Percentiles rank a stretch among this genome's conserved stretches.
Evolutionary conservation across 2,888 invertebrate species (phyloP).

Genomic region (Ormia ochracea): DNA sequence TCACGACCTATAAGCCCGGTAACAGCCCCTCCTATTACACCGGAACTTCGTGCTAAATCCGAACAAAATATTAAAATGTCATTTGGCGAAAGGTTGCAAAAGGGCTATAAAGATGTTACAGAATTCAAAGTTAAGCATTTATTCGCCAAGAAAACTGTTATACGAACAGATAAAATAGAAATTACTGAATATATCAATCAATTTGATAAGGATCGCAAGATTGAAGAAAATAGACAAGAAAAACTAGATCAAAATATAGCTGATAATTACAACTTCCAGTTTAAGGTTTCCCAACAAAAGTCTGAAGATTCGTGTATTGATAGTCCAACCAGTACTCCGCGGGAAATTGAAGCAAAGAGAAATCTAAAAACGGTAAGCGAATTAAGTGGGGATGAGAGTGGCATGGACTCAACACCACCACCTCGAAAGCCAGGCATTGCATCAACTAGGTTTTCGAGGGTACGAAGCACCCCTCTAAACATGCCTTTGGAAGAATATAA

Average conservation of each 20-base stretch:
- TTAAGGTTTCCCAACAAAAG: constrained; percentile 67
- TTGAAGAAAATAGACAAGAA: constrained; percentile 66
- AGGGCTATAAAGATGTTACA: constrained; percentile 73
- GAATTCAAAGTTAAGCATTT: constrained; percentile 73
- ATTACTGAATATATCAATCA: constrained; percentile 72
- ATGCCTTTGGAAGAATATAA: constrained; percentile 63
- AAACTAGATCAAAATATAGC: constrained; percentile 68
- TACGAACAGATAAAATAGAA: constrained; percentile 72
- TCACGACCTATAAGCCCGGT: constrained; percentile 68
- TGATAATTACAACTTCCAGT: constrained; percentile 71
- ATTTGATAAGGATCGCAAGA: constrained; percentile 69
- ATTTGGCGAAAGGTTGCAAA: constrained; percentile 70
- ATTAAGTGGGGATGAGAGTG: constrained; percentile 70
- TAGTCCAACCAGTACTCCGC: neutral
- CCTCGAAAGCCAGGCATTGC: constrained; percentile 68
- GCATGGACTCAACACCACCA: constrained; percentile 68
- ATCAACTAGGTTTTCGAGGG: constrained; percentile 68
- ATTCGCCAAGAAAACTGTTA: constrained; percentile 71
- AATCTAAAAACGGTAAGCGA: constrained; percentile 60
- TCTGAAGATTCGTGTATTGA: constrained; percentile 61
- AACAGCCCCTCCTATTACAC: neutral
- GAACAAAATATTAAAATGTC: constrained; percentile 62
- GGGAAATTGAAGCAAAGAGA: neutral
- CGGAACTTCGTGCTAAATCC: constrained; percentile 3
- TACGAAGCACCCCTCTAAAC: constrained; percentile 65